These are phyloP conservation scores for Drosophila antonietae DNA, from an alignment of 2,888 invertebrate genomes.

Conservation along the genomic window DNA sequence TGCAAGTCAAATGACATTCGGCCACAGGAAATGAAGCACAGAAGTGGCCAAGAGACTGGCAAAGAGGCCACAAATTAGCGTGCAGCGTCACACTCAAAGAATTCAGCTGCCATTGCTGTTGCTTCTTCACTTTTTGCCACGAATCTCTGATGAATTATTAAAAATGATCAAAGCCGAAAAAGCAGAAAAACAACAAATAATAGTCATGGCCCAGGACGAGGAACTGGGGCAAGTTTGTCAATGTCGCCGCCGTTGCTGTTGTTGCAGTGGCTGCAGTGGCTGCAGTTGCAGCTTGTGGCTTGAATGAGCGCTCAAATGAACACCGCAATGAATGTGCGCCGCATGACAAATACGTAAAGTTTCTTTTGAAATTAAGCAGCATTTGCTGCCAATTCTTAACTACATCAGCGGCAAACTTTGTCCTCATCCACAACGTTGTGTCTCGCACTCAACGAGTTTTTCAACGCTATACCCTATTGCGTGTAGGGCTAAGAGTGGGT, in stretches of 20 bases:
- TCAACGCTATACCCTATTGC: conserved; percentile 8
- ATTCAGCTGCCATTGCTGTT: conserved; percentile 7
- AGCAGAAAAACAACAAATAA: background rate
- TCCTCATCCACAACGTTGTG: conserved; percentile 54
- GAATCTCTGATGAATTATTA: conserved; percentile 67
- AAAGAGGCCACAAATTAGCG: conserved; percentile 67
- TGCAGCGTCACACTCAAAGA: conserved; percentile 32
- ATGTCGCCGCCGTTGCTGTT: conserved; percentile 9
- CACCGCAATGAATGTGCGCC: conserved; percentile 80
- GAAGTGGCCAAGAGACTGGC: conserved; percentile 47
- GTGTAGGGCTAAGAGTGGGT: background rate
- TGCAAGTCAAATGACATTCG: conserved; percentile 75
- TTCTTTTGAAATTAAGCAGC: conserved; percentile 81
- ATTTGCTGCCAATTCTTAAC: conserved; percentile 82
- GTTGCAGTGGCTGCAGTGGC: background rate
- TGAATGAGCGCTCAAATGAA: conserved; percentile 78
- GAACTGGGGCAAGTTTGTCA: conserved; percentile 51
- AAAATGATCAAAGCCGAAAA: conserved; percentile 44
- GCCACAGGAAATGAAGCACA: conserved; percentile 74
- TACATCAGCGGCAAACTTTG: conserved; percentile 80
- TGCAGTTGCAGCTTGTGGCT: conserved; percentile 23
- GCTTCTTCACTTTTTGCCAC: conserved; percentile 5
- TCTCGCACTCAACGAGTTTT: conserved; percentile 51
- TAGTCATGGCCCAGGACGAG: background rate
- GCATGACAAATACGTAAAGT: conserved; percentile 81